These are phyloP conservation scores for Regulus satrapa DNA, from an alignment of 2,113 vertebrate genomes.

Conservation along the genomic window DNA sequence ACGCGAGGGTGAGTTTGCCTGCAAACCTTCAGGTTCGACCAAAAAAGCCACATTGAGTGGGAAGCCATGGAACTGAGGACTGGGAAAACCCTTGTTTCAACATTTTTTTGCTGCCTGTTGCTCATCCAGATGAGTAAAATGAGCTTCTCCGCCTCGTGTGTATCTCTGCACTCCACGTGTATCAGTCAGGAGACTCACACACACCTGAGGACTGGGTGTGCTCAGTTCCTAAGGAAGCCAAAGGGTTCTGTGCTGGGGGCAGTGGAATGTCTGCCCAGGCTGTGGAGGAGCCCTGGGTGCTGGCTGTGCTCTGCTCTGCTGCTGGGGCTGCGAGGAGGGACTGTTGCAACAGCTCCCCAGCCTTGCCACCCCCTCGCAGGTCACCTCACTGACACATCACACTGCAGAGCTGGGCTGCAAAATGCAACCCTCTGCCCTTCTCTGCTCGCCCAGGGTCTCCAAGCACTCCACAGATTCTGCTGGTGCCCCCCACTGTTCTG, in stretches of 20 bases:
- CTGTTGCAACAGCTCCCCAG: neutral
- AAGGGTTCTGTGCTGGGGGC: neutral
- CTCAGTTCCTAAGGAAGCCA: neutral
- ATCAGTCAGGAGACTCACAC: neutral
- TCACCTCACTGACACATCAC: neutral
- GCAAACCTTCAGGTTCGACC: neutral
- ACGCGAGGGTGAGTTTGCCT: neutral
- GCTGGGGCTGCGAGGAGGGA: neutral
- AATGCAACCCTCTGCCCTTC: neutral
- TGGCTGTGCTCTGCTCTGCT: neutral
- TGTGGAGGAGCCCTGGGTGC: neutral
- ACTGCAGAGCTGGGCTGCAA: neutral
- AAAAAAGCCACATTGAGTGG: neutral
- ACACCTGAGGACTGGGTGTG: neutral
- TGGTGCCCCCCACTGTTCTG: neutral
- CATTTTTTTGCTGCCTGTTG: neutral
- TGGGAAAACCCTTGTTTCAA: neutral
- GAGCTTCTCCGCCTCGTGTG: neutral
- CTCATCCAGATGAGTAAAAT: neutral
- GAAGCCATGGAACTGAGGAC: neutral
- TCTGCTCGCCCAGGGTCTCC: neutral
- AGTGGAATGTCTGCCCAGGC: neutral
- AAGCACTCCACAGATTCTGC: neutral
- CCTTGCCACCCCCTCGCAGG: neutral
- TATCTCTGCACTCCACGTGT: neutral